These are phyloP conservation scores for Drosophila melanocephala DNA, from an alignment of 2,888 invertebrate genomes.

Conservation along the genomic window DNA sequence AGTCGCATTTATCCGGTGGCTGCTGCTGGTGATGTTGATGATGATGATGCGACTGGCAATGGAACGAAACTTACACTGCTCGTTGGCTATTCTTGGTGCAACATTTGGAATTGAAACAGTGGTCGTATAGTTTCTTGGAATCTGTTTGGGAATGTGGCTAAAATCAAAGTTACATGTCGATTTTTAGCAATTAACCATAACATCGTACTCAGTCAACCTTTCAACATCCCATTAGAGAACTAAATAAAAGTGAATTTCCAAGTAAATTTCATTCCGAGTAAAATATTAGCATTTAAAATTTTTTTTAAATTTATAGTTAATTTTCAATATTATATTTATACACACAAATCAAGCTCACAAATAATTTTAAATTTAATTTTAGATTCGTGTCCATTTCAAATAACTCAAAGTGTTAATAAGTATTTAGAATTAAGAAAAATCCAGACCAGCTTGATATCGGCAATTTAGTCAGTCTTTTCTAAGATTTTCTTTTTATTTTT, in stretches of 20 bases:
- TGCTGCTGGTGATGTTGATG: conserved; percentile 12
- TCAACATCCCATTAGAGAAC: background rate
- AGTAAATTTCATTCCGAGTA: background rate
- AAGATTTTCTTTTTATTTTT: background rate
- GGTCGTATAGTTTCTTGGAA: conserved; percentile 4
- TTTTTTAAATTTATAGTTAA: background rate
- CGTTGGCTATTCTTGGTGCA: background rate
- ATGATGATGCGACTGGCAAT: conserved; percentile 23
- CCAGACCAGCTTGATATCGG: background rate
- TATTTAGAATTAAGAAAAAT: background rate
- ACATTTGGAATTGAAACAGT: conserved; percentile 41
- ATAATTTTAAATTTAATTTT: background rate
- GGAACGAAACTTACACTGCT: conserved; percentile 2
- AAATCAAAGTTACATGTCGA: background rate
- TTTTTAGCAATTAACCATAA: background rate
- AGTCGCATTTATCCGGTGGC: conserved; percentile 29
- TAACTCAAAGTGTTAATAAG: background rate
- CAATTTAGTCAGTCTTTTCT: background rate
- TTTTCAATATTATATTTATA: background rate
- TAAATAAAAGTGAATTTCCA: background rate
- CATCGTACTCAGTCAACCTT: background rate
- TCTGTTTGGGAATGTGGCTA: conserved; percentile 23
- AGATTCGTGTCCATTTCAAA: background rate
- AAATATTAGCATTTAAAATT: background rate
- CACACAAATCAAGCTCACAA: background rate